Conservation (phyloP, 2,113 vertebrate species). For the Grallaria varia region DNA sequence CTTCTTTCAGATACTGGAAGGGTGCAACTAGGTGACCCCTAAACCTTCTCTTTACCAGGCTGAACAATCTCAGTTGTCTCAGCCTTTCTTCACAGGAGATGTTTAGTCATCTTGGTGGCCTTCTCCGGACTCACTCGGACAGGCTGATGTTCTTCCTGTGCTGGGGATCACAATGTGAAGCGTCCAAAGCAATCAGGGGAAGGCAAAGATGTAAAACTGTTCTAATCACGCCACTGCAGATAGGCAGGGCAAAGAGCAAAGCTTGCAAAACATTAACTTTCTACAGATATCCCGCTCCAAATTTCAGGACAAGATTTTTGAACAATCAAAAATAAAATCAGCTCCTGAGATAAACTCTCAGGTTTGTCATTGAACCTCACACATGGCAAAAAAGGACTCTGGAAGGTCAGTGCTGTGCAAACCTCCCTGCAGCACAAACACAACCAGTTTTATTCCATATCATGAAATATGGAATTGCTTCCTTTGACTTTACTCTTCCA, state of each 20-base stretch:
- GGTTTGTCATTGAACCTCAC: background rate
- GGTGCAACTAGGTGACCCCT: accelerated
- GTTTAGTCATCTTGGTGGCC: background rate
- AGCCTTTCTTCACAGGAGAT: background rate
- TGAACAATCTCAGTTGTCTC: background rate
- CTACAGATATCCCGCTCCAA: background rate
- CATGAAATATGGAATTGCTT: background rate
- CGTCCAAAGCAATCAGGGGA: background rate
- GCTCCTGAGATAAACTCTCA: background rate
- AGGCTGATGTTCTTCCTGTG: background rate
- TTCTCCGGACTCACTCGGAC: background rate
- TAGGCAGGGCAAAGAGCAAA: background rate
- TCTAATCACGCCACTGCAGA: background rate
- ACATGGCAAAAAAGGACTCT: background rate
- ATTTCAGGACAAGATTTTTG: background rate
- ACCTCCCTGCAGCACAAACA: slow-evolving; percentile 1
- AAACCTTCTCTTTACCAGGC: background rate
- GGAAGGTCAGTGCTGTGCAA: background rate
- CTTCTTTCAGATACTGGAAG: background rate
- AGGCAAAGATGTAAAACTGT: background rate
- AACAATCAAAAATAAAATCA: slow-evolving; percentile 10
- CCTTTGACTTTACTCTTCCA: slow-evolving; percentile 4
- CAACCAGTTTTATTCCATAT: background rate
- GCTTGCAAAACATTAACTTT: background rate
- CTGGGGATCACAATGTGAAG: background rate